Evolutionary conservation across 2,888 invertebrate genomes (phyloP).

Genomic region (Rhagonycha lutea): DNA sequence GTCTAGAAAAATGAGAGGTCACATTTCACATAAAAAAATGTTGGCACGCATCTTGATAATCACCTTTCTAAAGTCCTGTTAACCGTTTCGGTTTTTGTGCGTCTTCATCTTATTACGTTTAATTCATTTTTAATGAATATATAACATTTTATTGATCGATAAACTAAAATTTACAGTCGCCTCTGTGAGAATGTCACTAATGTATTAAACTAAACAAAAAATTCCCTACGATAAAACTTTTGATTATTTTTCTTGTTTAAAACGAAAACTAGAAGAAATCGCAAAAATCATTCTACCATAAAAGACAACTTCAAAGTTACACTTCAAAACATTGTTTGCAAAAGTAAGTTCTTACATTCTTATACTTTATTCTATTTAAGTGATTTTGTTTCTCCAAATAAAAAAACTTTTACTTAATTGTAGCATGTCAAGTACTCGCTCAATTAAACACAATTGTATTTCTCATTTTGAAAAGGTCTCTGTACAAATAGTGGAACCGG

Average conservation of each 20-base stretch:
- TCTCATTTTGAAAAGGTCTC: background rate
- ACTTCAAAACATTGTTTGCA: background rate
- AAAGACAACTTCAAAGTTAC: background rate
- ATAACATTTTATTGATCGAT: background rate
- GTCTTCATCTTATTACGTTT: background rate
- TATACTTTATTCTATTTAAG: background rate
- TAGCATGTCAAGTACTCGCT: background rate
- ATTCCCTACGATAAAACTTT: background rate
- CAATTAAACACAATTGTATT: background rate
- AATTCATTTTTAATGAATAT: background rate
- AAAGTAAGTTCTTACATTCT: background rate
- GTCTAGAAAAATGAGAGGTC: conserved; percentile 3
- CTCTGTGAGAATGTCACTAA: background rate
- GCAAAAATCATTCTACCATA: background rate
- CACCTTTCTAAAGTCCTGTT: background rate
- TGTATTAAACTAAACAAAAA: background rate
- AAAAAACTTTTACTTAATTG: background rate
- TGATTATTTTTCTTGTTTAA: background rate
- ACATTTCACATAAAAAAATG: background rate
- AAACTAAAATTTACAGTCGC: background rate
- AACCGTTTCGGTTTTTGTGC: background rate
- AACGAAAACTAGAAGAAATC: background rate
- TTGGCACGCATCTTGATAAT: background rate
- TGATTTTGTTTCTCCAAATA: background rate
- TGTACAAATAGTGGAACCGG: background rate